Base-by-base conservation (phyloP, 2,888 invertebrate species). In the Caenorhabditis panamensis region DNA sequence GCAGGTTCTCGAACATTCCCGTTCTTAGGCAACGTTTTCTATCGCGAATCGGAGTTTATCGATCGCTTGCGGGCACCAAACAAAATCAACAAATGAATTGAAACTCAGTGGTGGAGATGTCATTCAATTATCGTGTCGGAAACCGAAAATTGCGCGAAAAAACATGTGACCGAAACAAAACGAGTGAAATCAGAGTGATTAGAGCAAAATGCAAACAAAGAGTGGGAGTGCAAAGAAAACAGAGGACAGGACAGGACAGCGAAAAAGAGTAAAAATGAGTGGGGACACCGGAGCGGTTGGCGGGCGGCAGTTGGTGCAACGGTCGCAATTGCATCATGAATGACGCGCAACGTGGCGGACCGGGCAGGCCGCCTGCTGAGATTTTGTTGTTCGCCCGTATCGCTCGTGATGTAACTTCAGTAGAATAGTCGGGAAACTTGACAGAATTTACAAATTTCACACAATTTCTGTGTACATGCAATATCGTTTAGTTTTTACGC, bases 21-120 rank as follows among this genome's bases (percentile, higher is more conserved):
- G 79, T 79, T 79, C 66, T 78, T 63, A 79, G 62, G 67, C 79
- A 68, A 79, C 79, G 79, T 79, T 68, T 68, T 56, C 54, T 63
- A 53, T n/a, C 53, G 44, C 28, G 59, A 49, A 66, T 66, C n/a
- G 63, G 28, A 31, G 58, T 36, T 41, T 36, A 51, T 61, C 53
- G 18, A 26, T 54, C 31, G 9, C 22, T 26, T 2, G n/a, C 28
- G 41, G 16, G 64, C 22, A 49, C n/a, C 31, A 6, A 47, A 51
- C 16, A 0, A 8, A 6, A 44, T 16, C 31, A 37, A 11, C n/a
- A 9, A 49, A 37, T 6, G 18, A 22, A 58, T 31, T 31, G 61
- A 62, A 56, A 47, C 28, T 67, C 36, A 37, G 8, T 16, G 47
- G 37, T 44, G 73, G 79, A 63, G 73, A 79, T 68, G 68, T 51